A percentile compares a stretch with the other conserved stretches of the same genome.
These are phyloP conservation scores for Drosophila lacteicornis DNA, from an alignment of 1,140 invertebrate species.

Conservation along the genomic window DNA sequence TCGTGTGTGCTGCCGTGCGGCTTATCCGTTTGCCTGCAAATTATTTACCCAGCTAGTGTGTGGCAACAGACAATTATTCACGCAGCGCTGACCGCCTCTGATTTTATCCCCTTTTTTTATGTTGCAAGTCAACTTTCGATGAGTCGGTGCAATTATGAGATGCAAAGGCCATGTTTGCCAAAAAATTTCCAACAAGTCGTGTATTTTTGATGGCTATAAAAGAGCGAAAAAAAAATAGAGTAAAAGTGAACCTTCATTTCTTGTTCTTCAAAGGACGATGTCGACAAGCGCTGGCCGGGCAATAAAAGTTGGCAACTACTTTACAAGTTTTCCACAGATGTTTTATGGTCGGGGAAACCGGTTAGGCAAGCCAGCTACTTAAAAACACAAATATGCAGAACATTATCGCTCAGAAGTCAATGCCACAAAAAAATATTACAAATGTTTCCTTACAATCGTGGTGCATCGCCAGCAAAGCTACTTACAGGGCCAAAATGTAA, in stretches of 20 bases:
- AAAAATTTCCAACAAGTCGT: slow-evolving; percentile 52
- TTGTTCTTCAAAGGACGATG: slow-evolving; percentile 41
- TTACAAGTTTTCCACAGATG: slow-evolving; percentile 44
- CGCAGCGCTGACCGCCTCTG: slow-evolving; percentile 6
- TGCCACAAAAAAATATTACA: slow-evolving; percentile 13
- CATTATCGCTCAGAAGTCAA: slow-evolving; percentile 10
- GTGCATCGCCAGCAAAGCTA: background rate
- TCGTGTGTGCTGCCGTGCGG: slow-evolving; percentile 69
- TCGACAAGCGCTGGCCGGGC: slow-evolving; percentile 43
- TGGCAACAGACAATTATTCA: slow-evolving; percentile 57
- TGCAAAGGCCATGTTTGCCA: slow-evolving; percentile 33
- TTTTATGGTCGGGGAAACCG: slow-evolving; percentile 31
- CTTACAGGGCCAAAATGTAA: slow-evolving; percentile 8
- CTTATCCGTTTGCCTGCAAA: slow-evolving; percentile 47
- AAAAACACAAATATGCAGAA: slow-evolving; percentile 26
- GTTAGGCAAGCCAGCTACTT: slow-evolving; percentile 25
- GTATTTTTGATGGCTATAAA: slow-evolving; percentile 31
- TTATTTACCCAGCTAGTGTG: slow-evolving; percentile 45
- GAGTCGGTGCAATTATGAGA: slow-evolving; percentile 33
- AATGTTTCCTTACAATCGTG: slow-evolving; percentile 1
- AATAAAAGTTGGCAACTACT: slow-evolving; percentile 73
- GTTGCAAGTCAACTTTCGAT: slow-evolving; percentile 56
- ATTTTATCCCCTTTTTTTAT: slow-evolving; percentile 5
- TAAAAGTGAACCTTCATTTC: slow-evolving; percentile 14
- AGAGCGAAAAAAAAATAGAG: background rate